Base-by-base conservation (phyloP, 1,140 invertebrate species). In the Atta colombica region DNA sequence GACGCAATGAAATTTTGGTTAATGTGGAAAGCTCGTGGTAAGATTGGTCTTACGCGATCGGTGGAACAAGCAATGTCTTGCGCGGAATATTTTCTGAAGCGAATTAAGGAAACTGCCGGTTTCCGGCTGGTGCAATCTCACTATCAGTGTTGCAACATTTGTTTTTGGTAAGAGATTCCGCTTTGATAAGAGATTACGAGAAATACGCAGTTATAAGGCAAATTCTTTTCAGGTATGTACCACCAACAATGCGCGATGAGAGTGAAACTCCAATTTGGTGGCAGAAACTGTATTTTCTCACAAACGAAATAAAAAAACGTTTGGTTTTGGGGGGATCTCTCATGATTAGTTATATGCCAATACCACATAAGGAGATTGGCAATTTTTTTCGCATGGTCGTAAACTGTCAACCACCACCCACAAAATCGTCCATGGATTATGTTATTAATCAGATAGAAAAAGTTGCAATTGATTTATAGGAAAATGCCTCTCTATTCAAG, bases 1-100 rank as follows among this genome's bases (percentile, higher is more conserved):
- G 99, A 99, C 94, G 97, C 98, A 1, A 97, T 99, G 89, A 99
- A 99, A 95, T 95, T 99, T 12, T 99, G 98, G 98, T 94, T 99
- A 51, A 98, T 99, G 97, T 98, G 99, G 97, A 98, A 98, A 93
- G 97, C 97, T 1, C 96, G 97, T 2, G 97, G 98, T 0, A 96
- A 96, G 28, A 91, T 91, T 1, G 96, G 96, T 0, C 95, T 98
- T 6, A 93, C 93, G 78, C 86, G 92, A 0, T 94, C 96, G 0
- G 96, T 98, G 0, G 97, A 98, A 72, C 95, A 96, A 53, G 96
- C 97, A 0, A 97, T 98, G 94, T 93, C 96, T 1, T 95, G 96
- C 55, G 96, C 97, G 0, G 94, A 96, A 91, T 97, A 96, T 90
- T 97, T 96, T 90, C 91, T 94, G 58, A 90, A 96, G 45, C 94